Base-by-base conservation (phyloP, 2,113 vertebrate genomes). In the Malurus alboscapulatus region DNA sequence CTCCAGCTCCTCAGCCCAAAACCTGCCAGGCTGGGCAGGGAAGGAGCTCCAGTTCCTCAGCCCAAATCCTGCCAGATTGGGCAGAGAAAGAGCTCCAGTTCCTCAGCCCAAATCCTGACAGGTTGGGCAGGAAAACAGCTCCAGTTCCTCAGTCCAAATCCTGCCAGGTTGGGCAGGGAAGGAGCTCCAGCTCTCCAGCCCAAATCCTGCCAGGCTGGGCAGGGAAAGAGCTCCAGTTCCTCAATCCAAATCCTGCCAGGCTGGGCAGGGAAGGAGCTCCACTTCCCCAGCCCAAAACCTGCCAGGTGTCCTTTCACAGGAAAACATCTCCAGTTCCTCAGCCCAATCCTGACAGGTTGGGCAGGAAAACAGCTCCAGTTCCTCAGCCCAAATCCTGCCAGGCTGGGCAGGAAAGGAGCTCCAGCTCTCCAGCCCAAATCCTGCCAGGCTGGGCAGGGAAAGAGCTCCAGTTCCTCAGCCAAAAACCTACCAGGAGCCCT, bases 151-250 rank as follows among this genome's bases (percentile, higher is more conserved):
- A 63, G 0, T 24, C 47, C 36, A 42, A n/a, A 58, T 15, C 0
- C 12, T 7, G 4, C 1, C n/a, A 38, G 26, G 3, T 19, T 24
- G 7, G 1, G 2, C 16, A 51, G 1, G 17, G 5, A 21, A 16
- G 22, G 14, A 29, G 5, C n/a, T 4, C 21, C 16, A 25, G 5
- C 6, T 18, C 38, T 12, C 2, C 9, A 57, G 3, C 18, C 40
- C 53, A 27, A 57, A 50, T 6, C 2, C 26, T 5, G 9, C 5
- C 47, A 68, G 18, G n/a, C 36, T 36, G 36, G 3, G 2, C 5
- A 42, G 1, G 11, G 3, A 42, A 32, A 10, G 11, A 69, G 3
- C 40, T 30, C 25, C 54, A 30, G 4, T 1, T 9, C 11, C 20
- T 7, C 20, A 40, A 2, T 27, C 21, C 2, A 0, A 21, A 29